phyloP scores from a whole-genome alignment of 2,888 invertebrate species.

The Acleris sparsana region DNA sequence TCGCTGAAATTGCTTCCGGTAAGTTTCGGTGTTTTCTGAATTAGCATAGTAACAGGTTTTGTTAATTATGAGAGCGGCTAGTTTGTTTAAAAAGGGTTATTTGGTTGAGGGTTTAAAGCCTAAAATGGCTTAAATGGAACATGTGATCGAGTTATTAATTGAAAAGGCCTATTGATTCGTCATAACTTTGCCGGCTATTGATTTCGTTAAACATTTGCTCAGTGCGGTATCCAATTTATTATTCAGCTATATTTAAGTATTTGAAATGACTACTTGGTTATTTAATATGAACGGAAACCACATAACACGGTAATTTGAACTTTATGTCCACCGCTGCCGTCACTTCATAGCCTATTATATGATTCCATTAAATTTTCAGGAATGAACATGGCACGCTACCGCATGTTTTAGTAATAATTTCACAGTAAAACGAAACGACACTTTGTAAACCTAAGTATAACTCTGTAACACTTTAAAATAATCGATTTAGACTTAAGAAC shows the following conservation, averaged over 20 bases:
- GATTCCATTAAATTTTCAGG: no score
- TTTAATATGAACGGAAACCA: not conserved
- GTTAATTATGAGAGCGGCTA: slow-evolving; percentile 4
- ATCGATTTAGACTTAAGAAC: not conserved
- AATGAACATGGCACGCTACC: no score
- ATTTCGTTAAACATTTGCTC: slow-evolving; percentile 16
- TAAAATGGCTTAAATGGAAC: not conserved
- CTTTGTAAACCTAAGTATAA: no score
- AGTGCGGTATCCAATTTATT: slow-evolving; percentile 21
- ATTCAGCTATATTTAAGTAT: slow-evolving; percentile 23
- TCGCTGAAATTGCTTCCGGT: slow-evolving; percentile 60
- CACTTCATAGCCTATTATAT: no score
- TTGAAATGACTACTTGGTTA: not conserved
- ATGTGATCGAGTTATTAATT: slow-evolving; percentile 13
- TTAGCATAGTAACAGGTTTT: slow-evolving; percentile 55
- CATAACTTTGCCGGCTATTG: slow-evolving; percentile 22
- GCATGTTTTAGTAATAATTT: no score
- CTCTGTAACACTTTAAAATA: not conserved
- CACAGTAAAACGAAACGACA: no score
- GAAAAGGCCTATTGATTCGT: slow-evolving; percentile 15
- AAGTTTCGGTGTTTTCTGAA: slow-evolving; percentile 61
- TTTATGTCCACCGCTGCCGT: no score
- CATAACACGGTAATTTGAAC: no score
- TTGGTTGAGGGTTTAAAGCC: not conserved
- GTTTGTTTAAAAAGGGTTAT: not conserved